These are phyloP conservation scores for Streptopelia turtur DNA, from an alignment of 2,797 vertebrate genomes.

Conservation along the genomic window DNA sequence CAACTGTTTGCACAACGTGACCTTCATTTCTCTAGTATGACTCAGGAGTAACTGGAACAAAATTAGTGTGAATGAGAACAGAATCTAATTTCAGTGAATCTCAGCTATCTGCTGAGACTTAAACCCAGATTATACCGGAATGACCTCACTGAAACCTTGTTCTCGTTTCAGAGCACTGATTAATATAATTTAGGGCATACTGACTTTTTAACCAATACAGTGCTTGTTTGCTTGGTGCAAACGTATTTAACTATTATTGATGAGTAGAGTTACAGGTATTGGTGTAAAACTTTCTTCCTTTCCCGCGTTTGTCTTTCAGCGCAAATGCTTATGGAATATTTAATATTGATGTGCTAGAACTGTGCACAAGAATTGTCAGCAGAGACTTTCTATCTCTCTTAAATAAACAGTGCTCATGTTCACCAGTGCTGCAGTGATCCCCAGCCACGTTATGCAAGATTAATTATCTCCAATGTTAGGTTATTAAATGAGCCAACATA, in stretches of 20 bases:
- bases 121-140: background rate
- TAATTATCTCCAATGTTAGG: constrained; percentile 57
- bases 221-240: background rate
- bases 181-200: background rate
- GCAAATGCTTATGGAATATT: constrained; percentile 30
- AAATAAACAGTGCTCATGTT: background rate
- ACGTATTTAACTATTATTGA: background rate
- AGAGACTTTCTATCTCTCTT: background rate
- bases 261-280: background rate
- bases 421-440: constrained; percentile 29
- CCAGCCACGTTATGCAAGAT: constrained; percentile 49
- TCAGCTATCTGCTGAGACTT: background rate
- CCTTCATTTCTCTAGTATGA: background rate
- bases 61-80: background rate
- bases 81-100: background rate
- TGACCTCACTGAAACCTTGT: background rate
- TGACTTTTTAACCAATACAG: background rate
- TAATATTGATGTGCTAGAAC: constrained; percentile 13
- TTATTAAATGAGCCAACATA: constrained; percentile 57
- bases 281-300: constrained; percentile 5
- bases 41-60: background rate
- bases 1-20: background rate
- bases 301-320: constrained; percentile 53
- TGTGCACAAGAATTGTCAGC: constrained; percentile 10
- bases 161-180: background rate